Conservation (phyloP, 35 echinoderm and acorn worm genomes). For the Chiridota heheva region DNA sequence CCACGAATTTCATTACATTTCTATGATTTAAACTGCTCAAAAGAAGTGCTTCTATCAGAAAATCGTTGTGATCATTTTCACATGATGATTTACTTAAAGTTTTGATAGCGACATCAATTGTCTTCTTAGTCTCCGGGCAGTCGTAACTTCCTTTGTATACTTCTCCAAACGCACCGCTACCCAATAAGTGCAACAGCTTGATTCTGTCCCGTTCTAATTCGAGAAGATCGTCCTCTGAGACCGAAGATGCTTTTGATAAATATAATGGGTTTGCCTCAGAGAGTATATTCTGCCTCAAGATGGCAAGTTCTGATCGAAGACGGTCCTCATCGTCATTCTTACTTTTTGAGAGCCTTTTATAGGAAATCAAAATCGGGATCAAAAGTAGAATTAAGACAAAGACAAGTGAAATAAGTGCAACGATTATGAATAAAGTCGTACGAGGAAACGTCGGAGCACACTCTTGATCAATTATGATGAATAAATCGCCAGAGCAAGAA, state of each 20-base stretch:
- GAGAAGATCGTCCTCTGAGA: slow-evolving; percentile 14
- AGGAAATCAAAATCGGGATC: not conserved
- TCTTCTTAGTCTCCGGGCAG: slow-evolving; percentile 39
- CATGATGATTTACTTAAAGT: slow-evolving; percentile 54
- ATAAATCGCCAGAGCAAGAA: slow-evolving; percentile 32
- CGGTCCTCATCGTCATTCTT: slow-evolving; percentile 36
- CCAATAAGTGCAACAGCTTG: slow-evolving; percentile 46
- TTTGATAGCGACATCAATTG: slow-evolving; percentile 75
- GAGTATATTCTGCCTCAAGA: slow-evolving; percentile 15
- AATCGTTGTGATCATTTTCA: slow-evolving; percentile 74
- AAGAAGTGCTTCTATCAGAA: slow-evolving; percentile 83
- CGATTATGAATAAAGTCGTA: slow-evolving; percentile 10
- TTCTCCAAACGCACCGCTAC: slow-evolving; percentile 87
- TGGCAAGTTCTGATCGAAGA: slow-evolving; percentile 11
- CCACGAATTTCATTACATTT: slow-evolving; percentile 77
- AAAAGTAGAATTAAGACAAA: not conserved
- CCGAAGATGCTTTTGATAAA: not conserved
- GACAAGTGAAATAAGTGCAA: not conserved
- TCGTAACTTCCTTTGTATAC: slow-evolving; percentile 74
- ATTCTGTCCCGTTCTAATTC: slow-evolving; percentile 13
- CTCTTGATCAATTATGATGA: not conserved
- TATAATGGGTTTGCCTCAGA: slow-evolving; percentile 34
- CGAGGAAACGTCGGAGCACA: not conserved
- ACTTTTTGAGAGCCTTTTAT: not conserved
- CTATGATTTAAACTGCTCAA: slow-evolving; percentile 79